These are phyloP conservation scores for Epicampocera succincta DNA, from an alignment of 2,888 invertebrate genomes.

Conservation along the genomic window DNA sequence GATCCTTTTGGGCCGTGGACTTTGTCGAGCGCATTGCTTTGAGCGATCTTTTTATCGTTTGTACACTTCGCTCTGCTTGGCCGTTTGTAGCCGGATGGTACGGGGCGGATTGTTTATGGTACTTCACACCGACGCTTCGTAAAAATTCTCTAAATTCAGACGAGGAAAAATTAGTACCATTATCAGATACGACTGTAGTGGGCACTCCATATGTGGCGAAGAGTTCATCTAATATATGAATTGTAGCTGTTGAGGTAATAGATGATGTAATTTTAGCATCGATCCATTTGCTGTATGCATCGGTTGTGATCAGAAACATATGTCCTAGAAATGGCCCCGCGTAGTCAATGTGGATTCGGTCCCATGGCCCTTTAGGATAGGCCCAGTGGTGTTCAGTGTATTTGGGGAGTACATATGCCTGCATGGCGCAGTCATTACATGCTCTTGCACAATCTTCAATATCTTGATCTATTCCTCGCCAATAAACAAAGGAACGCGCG, in stretches of 20 bases:
- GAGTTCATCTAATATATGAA: background rate
- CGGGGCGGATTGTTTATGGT: background rate
- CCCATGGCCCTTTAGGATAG: background rate
- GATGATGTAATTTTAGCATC: background rate
- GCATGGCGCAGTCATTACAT: background rate
- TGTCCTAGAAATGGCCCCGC: background rate
- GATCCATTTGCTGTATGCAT: background rate
- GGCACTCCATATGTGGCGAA: background rate
- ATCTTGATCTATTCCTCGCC: background rate
- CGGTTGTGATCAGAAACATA: background rate
- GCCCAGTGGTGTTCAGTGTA: background rate
- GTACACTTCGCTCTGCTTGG: slow-evolving; percentile 13
- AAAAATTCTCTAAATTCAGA: background rate
- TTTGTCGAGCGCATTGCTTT: background rate
- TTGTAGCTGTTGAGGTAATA: background rate
- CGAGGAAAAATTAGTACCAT: background rate
- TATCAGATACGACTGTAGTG: background rate
- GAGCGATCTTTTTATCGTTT: slow-evolving; percentile 59
- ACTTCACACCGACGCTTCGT: background rate
- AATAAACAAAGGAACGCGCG: slow-evolving; percentile 3
- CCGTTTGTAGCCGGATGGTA: slow-evolving; percentile 7
- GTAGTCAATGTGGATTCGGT: background rate
- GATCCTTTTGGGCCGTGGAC: slow-evolving; percentile 14
- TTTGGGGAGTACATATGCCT: background rate
- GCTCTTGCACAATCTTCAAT: background rate